Percentiles rank a stretch among this genome's conserved stretches.
Evolutionary conservation across 2,888 invertebrate species (phyloP).

Genomic region (Ophraella communa): DNA sequence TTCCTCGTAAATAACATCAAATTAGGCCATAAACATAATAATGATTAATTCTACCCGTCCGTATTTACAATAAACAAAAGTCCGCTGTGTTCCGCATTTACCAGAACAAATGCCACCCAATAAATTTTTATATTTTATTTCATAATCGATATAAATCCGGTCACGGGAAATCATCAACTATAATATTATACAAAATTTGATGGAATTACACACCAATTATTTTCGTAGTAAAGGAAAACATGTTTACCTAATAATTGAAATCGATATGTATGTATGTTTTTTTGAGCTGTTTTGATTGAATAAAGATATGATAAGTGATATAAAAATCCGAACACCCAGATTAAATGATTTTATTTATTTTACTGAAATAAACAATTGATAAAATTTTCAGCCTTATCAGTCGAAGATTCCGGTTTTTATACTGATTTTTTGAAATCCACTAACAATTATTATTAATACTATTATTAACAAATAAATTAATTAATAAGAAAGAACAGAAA

Average conservation of each 20-base stretch:
- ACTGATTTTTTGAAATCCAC: too few species aligned
- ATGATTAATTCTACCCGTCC: conserved; percentile 24
- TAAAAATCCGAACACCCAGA: too few species aligned
- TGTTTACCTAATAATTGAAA: conserved; percentile 38
- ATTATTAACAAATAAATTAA: too few species aligned
- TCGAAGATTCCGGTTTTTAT: too few species aligned
- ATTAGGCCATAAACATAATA: conserved; percentile 27
- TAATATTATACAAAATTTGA: conserved; percentile 30
- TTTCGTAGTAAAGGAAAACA: conserved; percentile 36
- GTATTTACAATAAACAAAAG: conserved; percentile 26
- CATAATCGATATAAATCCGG: conserved; percentile 32
- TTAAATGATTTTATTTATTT: too few species aligned
- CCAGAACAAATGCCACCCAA: conserved; percentile 23
- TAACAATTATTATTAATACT: too few species aligned
- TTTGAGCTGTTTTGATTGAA: too few species aligned
- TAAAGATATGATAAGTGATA: too few species aligned
- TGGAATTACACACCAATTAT: conserved; percentile 27
- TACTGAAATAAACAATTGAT: too few species aligned
- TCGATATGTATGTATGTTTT: too few species aligned
- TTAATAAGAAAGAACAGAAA: too few species aligned
- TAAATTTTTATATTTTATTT: conserved; percentile 26
- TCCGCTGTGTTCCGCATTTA: conserved; percentile 14
- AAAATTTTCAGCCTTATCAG: too few species aligned
- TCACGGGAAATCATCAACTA: conserved; percentile 35
- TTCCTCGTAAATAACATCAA: conserved; percentile 22